Evolutionary conservation across 2,113 vertebrate species (phyloP), one percentile per base, ranked within the genome.

Genomic region (Erpornis zantholeuca): DNA sequence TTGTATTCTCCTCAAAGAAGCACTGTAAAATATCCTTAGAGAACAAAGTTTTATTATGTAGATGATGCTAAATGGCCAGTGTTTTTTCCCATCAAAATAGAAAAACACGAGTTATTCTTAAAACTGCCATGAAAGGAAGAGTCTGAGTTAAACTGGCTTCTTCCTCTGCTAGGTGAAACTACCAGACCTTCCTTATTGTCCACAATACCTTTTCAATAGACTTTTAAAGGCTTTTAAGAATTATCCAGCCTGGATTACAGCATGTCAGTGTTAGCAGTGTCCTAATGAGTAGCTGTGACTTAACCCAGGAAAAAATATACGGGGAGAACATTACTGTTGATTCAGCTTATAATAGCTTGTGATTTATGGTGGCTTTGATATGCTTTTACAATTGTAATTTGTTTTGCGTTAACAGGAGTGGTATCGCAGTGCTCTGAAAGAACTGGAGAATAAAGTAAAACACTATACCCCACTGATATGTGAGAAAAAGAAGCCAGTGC

Each of bases 401-500:
- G 42, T 42, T 93, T 89, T 64, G 64, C 50, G 56, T 63, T 95
- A 92, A 57, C 91, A 99, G 99, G 98, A 98, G 52, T 93, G 98
- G 81, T 97, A 95, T 72, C 83, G 36, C 5, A 94, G 97, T 83
- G 92, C 98, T 27, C 53, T 99, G 95, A 97, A 97, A 9, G 95
- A 96, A 38, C 68, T 99, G 40, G 94, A 97, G 33, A 71, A n/a
- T 3, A 96, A 92, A 29, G 90, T 75, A 7, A 96, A 94, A 69
- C 69, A 42, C 35, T 98, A 81, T 52, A 91, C 24, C 33, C 98
- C 97, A 0, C 95, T 99, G 61, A 84, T 99, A 33, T 99, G 99
- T 88, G 98, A 99, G 72, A 99, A 98, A 97, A 99, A 98, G 97
- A 99, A 98, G 89, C 99, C 99, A 0, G 98, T 99, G 68, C 99